A percentile compares a stretch with the other conserved stretches of the same genome.
phyloP scores from a whole-genome alignment of 2,888 invertebrate species.

The Chalcosyrphus nemorum region DNA sequence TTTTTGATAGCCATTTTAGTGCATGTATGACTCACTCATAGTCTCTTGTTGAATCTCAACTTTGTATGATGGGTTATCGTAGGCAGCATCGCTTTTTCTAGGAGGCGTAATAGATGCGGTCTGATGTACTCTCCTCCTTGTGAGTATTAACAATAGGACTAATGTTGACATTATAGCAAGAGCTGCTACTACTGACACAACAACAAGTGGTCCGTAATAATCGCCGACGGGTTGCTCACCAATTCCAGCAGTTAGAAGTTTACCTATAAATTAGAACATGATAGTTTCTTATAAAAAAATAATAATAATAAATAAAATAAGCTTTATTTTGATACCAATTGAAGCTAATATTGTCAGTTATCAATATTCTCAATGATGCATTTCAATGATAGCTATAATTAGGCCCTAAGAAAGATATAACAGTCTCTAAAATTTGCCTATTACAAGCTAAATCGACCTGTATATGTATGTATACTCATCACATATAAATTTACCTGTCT shows the following conservation, averaged over 20 bases:
- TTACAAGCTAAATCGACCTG: too few relatives aligned
- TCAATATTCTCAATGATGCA: too few relatives aligned
- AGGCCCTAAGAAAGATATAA: too few relatives aligned
- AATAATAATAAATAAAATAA: too few relatives aligned
- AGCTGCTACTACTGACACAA: slow-evolving; percentile 93
- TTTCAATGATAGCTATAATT: too few relatives aligned
- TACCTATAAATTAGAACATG: too few relatives aligned
- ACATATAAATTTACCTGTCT: slow-evolving; percentile 80
- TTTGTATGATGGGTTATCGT: slow-evolving; percentile 97
- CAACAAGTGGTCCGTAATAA: slow-evolving; percentile 94
- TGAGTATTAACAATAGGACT: slow-evolving; percentile 89
- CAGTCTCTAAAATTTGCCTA: too few relatives aligned
- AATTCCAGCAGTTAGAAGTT: slow-evolving; percentile 82
- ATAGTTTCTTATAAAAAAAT: too few relatives aligned
- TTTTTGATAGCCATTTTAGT: slow-evolving; percentile 50
- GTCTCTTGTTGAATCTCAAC: slow-evolving; percentile 96
- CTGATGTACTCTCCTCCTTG: slow-evolving; percentile 87
- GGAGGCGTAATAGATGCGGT: slow-evolving; percentile 91
- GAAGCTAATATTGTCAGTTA: too few relatives aligned
- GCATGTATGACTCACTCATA: slow-evolving; percentile 86
- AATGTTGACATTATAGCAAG: slow-evolving; percentile 92
- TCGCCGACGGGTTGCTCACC: slow-evolving; percentile 84
- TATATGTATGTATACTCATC: neutral
- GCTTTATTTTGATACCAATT: too few relatives aligned
- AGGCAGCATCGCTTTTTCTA: slow-evolving; percentile 92